A percentile compares a stretch with the other conserved stretches of the same genome.
Conservation (phyloP, 2,113 vertebrate genomes). For the Alectura lathami region DNA sequence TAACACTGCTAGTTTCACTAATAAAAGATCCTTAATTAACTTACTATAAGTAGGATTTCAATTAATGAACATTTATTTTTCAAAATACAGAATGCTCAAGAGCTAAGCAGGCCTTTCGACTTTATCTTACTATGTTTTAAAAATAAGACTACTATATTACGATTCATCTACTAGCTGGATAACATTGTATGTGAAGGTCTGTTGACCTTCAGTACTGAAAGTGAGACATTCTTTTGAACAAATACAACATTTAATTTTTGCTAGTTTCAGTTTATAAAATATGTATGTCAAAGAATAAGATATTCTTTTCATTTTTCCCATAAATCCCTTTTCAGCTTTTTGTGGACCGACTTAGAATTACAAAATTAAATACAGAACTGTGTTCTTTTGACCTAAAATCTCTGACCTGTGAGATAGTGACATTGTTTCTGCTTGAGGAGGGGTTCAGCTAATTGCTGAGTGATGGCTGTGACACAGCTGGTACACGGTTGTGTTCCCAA, state of each 20-base stretch:
- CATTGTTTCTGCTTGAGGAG: slow-evolving; percentile 16
- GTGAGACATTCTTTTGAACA: neutral
- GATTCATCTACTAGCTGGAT: neutral
- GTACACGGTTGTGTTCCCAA: slow-evolving; percentile 12
- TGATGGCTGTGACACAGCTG: slow-evolving; percentile 15
- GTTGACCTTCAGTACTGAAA: neutral
- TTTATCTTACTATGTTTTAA: neutral
- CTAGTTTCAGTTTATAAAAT: neutral
- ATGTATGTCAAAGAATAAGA: neutral
- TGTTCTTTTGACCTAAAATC: slow-evolving; percentile 9
- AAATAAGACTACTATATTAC: neutral
- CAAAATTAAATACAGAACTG: neutral
- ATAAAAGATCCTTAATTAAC: neutral
- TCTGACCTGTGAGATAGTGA: slow-evolving; percentile 12
- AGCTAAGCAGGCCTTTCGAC: neutral
- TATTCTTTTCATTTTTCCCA: neutral
- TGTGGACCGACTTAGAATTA: neutral
- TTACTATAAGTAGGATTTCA: neutral
- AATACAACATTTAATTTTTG: neutral
- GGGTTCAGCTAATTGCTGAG: slow-evolving; percentile 36
- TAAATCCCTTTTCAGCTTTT: neutral
- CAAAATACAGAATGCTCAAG: neutral
- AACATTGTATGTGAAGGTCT: neutral
- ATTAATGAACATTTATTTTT: neutral
- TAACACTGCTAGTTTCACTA: neutral